phyloP scores from a whole-genome alignment of 1,140 invertebrate species.

The Hyles vespertilio region DNA sequence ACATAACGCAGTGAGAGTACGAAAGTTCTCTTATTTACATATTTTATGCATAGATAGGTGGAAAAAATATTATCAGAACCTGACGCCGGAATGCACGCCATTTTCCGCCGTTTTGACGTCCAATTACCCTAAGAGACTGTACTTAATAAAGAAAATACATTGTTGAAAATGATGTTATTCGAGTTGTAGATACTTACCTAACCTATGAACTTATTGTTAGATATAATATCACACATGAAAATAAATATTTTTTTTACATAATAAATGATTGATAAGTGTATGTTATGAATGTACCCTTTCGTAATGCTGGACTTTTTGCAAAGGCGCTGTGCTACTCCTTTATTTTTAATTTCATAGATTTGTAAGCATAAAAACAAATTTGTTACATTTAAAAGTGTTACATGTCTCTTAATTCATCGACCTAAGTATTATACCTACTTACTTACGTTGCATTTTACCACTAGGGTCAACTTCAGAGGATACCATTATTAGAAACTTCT shows the following conservation, averaged over 20 bases:
- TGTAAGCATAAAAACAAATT: constrained; percentile 42
- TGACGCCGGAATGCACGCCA: neutral
- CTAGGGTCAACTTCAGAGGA: no score
- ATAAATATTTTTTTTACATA: constrained; percentile 2
- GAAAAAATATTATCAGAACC: constrained; percentile 3
- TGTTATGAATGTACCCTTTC: constrained; percentile 6
- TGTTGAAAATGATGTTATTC: constrained; percentile 6
- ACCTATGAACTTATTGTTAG: constrained; percentile 5
- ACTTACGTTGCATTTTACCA: constrained; percentile 30
- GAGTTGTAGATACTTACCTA: constrained; percentile 3
- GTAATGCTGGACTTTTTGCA: constrained; percentile 59
- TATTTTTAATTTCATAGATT: constrained; percentile 57
- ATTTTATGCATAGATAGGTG: constrained; percentile 5
- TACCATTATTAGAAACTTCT: no score
- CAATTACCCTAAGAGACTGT: constrained; percentile 12
- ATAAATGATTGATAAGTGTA: constrained; percentile 5
- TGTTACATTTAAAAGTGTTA: constrained; percentile 32
- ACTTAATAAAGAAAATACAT: constrained; percentile 9
- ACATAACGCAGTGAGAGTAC: no score
- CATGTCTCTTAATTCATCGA: constrained; percentile 23
- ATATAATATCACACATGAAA: constrained; percentile 5
- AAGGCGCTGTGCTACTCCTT: constrained; percentile 37
- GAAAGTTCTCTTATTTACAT: no score
- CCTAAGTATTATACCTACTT: constrained; percentile 19
- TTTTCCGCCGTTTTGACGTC: constrained; percentile 4